These are phyloP conservation scores for Vireo altiloquus DNA, from an alignment of 2,113 vertebrate genomes.

Conservation along the genomic window DNA sequence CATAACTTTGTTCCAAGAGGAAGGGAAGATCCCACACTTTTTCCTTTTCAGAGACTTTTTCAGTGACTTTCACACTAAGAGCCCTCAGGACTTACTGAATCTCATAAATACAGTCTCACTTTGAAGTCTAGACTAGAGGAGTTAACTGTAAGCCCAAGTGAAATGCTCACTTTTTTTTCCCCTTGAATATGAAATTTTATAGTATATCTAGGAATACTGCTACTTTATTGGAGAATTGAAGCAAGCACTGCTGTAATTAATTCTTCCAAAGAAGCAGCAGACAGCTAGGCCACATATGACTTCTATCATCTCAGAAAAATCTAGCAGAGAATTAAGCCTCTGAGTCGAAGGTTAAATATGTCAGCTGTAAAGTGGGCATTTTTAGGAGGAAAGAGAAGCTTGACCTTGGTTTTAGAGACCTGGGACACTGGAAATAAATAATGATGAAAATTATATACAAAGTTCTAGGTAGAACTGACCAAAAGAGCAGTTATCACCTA, in stretches of 20 bases:
- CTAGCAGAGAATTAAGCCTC: neutral
- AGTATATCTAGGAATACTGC: neutral
- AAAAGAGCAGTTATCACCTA: neutral
- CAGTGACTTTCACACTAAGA: neutral
- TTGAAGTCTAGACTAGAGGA: conserved; percentile 26
- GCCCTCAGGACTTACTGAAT: conserved; percentile 17
- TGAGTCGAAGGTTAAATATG: neutral
- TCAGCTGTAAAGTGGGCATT: neutral
- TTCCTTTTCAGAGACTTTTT: neutral
- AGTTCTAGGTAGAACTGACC: neutral
- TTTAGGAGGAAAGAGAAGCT: neutral
- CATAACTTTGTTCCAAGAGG: neutral
- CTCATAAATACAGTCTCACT: neutral
- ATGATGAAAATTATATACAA: neutral
- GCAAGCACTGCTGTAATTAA: neutral
- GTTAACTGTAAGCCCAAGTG: neutral
- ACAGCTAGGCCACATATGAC: neutral
- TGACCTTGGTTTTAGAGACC: neutral
- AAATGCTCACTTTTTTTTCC: neutral
- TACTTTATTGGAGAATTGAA: neutral
- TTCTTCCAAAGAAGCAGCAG: neutral
- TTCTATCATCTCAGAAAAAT: neutral
- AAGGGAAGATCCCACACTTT: neutral
- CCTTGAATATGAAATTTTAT: neutral
- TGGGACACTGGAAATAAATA: neutral